Evolutionary conservation across 2,888 invertebrate genomes (phyloP).

Genomic region (Drosophila anceps): DNA sequence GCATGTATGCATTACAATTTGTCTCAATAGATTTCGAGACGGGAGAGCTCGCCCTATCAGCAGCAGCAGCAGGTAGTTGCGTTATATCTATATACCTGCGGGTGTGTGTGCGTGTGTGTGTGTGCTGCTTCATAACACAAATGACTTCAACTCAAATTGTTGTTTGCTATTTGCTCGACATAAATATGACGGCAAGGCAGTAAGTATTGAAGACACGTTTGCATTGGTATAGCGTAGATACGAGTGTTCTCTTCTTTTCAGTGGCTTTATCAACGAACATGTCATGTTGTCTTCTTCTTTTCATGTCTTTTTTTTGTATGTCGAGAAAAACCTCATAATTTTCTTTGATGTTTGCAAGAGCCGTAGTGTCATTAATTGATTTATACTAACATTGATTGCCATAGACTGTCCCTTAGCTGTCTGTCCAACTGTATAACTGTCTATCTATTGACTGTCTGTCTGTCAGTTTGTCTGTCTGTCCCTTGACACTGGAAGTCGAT

Average conservation of each 20-base stretch:
- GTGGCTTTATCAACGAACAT: conserved; percentile 60
- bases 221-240: conserved; percentile 16
- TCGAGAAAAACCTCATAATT: conserved; percentile 65
- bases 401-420: conserved; percentile 15
- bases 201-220: conserved; percentile 53
- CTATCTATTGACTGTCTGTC: neutral
- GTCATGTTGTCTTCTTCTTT: conserved; percentile 24
- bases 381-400: conserved; percentile 65
- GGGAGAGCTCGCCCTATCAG: conserved; percentile 60
- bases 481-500: conserved; percentile 23
- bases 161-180: conserved; percentile 65
- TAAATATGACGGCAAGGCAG: conserved; percentile 32
- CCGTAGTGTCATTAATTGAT: conserved; percentile 74
- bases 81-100: conserved; percentile 23
- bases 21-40: conserved; percentile 67
- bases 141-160: conserved; percentile 57
- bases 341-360: conserved; percentile 77
- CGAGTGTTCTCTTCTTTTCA: conserved; percentile 8
- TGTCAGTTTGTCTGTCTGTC: neutral
- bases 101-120: neutral
- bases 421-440: neutral
- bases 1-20: conserved; percentile 60
- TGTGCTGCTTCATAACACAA: conserved; percentile 42
- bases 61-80: conserved; percentile 48
- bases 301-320: conserved; percentile 27